phyloP scores from a whole-genome alignment of 2,888 invertebrate species.

The Drosophila picticornis region DNA sequence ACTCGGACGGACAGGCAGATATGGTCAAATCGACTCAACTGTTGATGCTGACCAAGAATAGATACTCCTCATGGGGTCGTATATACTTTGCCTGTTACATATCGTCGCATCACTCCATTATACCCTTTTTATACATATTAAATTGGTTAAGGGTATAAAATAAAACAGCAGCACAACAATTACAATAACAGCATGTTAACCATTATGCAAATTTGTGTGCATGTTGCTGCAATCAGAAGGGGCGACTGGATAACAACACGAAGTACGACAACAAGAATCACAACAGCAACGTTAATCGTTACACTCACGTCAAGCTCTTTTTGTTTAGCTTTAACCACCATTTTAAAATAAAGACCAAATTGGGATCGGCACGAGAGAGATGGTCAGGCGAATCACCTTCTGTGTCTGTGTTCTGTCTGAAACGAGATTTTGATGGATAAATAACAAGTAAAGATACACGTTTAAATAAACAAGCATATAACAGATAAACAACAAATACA shows the following conservation, averaged over 20 bases:
- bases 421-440: background rate
- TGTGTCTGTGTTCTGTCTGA: background rate
- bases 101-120: too few relatives aligned
- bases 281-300: slow-evolving; percentile 73
- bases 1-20: background rate
- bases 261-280: slow-evolving; percentile 9
- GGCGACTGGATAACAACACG: slow-evolving; percentile 38
- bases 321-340: slow-evolving; percentile 34
- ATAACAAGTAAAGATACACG: background rate
- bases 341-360: slow-evolving; percentile 69
- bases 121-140: background rate
- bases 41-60: background rate
- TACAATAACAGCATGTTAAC: slow-evolving; percentile 82
- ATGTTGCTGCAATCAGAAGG: slow-evolving; percentile 57
- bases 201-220: slow-evolving; percentile 83
- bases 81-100: background rate
- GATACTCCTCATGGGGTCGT: background rate
- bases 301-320: slow-evolving; percentile 83
- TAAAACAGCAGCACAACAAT: slow-evolving; percentile 43
- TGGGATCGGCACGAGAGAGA: slow-evolving; percentile 52
- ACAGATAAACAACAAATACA: slow-evolving; percentile 12
- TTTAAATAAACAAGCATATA: slow-evolving; percentile 41
- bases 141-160: slow-evolving; percentile 2
- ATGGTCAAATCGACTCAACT: background rate
- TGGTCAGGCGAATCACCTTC: slow-evolving; percentile 60